A percentile compares a stretch with the other conserved stretches of the same genome.
Evolutionary conservation across 2,113 vertebrate genomes (phyloP).

Genomic region (Hiodon tergisus): DNA sequence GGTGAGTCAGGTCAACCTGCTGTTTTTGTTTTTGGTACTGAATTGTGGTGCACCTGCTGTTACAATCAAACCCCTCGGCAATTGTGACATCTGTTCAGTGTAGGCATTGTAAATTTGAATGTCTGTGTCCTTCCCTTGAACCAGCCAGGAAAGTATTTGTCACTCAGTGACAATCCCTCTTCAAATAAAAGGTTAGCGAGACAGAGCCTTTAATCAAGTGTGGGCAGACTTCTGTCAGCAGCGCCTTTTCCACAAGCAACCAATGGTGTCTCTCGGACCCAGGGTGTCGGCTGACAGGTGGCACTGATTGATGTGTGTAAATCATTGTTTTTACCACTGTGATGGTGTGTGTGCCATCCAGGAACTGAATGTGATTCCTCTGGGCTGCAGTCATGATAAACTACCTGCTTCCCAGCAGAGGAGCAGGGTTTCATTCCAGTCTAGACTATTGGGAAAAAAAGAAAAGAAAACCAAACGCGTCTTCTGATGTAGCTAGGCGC

Average conservation of each 20-base stretch:
- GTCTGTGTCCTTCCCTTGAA: constrained; percentile 87
- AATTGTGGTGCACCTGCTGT: constrained; percentile 80
- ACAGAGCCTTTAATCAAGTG: constrained; percentile 90
- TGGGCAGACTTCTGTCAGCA: constrained; percentile 81
- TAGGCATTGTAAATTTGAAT: constrained; percentile 87
- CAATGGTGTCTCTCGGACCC: constrained; percentile 69
- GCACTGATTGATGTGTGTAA: constrained; percentile 93
- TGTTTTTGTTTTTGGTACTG: constrained; percentile 60
- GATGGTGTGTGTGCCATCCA: constrained; percentile 52
- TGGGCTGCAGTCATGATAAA: constrained; percentile 58
- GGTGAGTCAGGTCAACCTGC: constrained; percentile 62
- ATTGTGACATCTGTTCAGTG: constrained; percentile 88
- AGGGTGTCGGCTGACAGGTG: constrained; percentile 63
- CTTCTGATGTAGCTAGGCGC: constrained; percentile 47
- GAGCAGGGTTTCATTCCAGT: constrained; percentile 51
- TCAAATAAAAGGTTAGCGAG: constrained; percentile 95
- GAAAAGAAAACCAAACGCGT: constrained; percentile 37
- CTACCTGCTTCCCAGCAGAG: constrained; percentile 49
- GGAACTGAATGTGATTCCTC: constrained; percentile 60
- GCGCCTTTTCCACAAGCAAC: constrained; percentile 85
- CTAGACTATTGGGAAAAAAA: constrained; percentile 48
- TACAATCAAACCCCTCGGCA: constrained; percentile 81
- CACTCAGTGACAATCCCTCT: constrained; percentile 88
- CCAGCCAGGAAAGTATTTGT: constrained; percentile 87
- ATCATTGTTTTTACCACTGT: constrained; percentile 83